A percentile compares a stretch with the other conserved stretches of the same genome.
phyloP scores from a whole-genome alignment of 2,797 vertebrate genomes.

The Cygnus olor region DNA sequence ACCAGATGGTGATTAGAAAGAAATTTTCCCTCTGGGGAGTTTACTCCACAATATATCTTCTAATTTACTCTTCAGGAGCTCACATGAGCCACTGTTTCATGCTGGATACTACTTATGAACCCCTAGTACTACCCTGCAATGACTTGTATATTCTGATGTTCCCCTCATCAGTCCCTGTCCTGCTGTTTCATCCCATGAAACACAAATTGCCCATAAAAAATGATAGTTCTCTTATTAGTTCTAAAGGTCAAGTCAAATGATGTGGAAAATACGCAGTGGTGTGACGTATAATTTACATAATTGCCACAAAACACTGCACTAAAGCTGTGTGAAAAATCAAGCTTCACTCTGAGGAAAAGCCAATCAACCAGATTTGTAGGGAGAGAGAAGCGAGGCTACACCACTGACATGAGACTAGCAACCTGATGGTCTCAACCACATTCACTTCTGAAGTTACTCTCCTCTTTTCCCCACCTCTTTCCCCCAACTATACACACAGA shows the following conservation, averaged over 20 bases:
- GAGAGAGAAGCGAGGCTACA: background rate
- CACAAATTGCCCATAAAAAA: slow-evolving; percentile 65
- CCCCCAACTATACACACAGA: fast-evolving
- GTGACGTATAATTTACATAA: slow-evolving; percentile 65
- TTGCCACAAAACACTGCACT: slow-evolving; percentile 10
- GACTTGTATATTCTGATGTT: background rate
- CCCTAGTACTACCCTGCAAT: background rate
- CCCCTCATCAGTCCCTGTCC: background rate
- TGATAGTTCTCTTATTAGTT: slow-evolving; percentile 67
- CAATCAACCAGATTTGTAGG: background rate
- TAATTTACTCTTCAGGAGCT: background rate
- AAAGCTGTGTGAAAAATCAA: background rate
- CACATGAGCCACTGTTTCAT: background rate
- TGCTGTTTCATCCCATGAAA: slow-evolving; percentile 17
- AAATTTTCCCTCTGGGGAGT: background rate
- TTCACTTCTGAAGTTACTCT: background rate
- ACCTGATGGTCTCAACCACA: fast-evolving
- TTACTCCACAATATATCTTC: background rate
- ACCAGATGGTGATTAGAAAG: background rate
- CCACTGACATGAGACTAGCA: fast-evolving
- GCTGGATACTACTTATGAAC: background rate
- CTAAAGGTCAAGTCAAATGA: slow-evolving; percentile 69
- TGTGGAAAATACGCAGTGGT: slow-evolving; percentile 41
- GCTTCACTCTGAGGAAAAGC: background rate
- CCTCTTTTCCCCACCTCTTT: background rate